Base-by-base conservation (phyloP, 2,113 vertebrate species). In the Passer montanus region DNA sequence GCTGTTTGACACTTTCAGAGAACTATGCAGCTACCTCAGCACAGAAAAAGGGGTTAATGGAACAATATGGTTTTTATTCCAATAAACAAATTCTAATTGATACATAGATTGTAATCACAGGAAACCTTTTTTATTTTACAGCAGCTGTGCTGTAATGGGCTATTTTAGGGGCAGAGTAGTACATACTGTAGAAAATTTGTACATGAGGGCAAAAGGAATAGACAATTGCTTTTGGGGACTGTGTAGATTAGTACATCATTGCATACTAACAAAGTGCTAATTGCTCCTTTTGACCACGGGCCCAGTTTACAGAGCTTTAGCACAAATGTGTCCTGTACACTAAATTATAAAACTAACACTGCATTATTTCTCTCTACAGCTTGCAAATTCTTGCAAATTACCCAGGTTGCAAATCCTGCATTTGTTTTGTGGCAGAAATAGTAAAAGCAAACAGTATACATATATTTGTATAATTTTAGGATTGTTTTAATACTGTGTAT, bases 241-340 rank as follows among this genome's bases (percentile, higher is more conserved):
- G 94, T 89, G 94, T 97, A 97, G 98, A 98, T 98, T 98, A 98
- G 98, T 98, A 98, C 97, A 98, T 98, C 97, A 98, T 97, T 98
- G 98, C 98, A 98, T 96, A 97, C 97, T 98, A 98, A 98, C 98
- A 97, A 98, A 97, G 98, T 98, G 98, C 97, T 98, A 98, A 98
- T 98, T 98, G 98, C 98, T 98, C 96, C 98, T 97, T 98, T 98
- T 98, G 98, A 98, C 97, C 98, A 98, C 10, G 0, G 98, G 98
- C 98, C 98, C 97, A 97, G 96, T 98, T 98, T 98, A 97, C 94
- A 96, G 98, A 97, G 97, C 96, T 97, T 98, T 96, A 98, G 97
- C 93, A 96, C 95, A 97, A 98, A 97, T 97, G 96, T 97, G 96
- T 95, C 96, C 97, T 95, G 91, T 98, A 96, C 95, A 96, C 97